These are phyloP conservation scores for Falco columbarius DNA, from an alignment of 2,797 vertebrate genomes.

Conservation along the genomic window DNA sequence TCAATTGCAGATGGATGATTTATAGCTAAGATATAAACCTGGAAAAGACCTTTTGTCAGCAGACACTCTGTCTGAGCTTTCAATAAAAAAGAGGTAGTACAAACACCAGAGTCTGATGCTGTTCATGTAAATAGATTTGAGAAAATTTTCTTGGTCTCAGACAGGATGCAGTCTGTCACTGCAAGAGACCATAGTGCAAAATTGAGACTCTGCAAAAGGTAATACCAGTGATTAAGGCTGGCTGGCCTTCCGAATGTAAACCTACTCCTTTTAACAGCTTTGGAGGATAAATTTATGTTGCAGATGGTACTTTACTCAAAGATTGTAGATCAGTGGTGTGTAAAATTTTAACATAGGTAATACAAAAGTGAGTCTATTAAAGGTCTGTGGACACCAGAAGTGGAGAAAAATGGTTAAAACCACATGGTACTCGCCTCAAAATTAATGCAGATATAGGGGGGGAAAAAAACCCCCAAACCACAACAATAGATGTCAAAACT, in stretches of 20 bases:
- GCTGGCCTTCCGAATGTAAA: background rate
- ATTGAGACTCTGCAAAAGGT: background rate
- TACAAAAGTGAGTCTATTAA: background rate
- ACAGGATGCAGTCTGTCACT: background rate
- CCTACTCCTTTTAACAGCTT: background rate
- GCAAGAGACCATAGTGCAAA: background rate
- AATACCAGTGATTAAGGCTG: background rate
- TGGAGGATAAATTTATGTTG: background rate
- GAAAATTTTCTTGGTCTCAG: background rate
- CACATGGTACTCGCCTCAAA: background rate
- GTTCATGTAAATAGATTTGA: background rate
- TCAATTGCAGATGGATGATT: background rate
- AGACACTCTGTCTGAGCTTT: constrained; percentile 1
- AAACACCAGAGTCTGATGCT: background rate
- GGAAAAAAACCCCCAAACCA: background rate
- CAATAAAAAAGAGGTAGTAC: background rate
- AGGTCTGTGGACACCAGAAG: background rate
- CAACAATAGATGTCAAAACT: background rate
- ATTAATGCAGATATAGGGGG: background rate
- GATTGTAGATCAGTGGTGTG: background rate
- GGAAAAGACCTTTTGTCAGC: background rate
- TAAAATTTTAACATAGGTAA: background rate
- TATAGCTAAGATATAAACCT: background rate
- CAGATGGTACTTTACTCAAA: background rate
- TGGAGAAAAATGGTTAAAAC: background rate